These are phyloP conservation scores for Rhinophrynus dorsalis DNA, from an alignment of 2,797 vertebrate species.

Conservation along the genomic window DNA sequence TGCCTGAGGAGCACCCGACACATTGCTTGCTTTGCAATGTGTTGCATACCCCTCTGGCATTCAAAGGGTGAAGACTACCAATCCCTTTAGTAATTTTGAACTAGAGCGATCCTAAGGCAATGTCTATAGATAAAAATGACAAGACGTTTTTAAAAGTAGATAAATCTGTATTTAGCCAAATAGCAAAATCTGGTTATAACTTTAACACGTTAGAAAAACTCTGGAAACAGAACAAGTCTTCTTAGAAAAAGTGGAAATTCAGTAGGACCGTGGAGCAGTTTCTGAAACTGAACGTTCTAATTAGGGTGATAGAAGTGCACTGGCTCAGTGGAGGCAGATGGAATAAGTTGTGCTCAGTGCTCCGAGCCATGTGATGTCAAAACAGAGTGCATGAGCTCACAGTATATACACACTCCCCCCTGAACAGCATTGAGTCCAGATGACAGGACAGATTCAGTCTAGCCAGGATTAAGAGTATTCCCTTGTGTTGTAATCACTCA, in stretches of 20 bases:
- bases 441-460: constrained; percentile 2
- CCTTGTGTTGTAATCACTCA: background rate
- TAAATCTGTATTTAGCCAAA: constrained; percentile 42
- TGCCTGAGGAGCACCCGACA: no score
- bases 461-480: background rate
- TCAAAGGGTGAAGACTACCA: no score
- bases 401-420: background rate
- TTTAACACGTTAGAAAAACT: constrained; percentile 23
- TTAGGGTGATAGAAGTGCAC: background rate
- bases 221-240: background rate
- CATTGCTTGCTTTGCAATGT: no score
- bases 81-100: no score
- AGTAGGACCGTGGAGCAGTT: constrained; percentile 17
- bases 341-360: no score
- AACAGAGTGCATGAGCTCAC: no score
- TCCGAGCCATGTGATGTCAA: no score
- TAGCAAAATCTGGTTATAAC: constrained; percentile 32
- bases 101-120: no score
- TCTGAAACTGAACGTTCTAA: constrained; percentile 7
- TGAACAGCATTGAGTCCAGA: background rate
- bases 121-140: no score
- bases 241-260: constrained; percentile 18
- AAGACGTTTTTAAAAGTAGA: constrained; percentile 36
- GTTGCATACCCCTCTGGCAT: no score
- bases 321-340: background rate